phyloP scores from a whole-genome alignment of 2,113 vertebrate genomes.

The Lophius piscatorius region DNA sequence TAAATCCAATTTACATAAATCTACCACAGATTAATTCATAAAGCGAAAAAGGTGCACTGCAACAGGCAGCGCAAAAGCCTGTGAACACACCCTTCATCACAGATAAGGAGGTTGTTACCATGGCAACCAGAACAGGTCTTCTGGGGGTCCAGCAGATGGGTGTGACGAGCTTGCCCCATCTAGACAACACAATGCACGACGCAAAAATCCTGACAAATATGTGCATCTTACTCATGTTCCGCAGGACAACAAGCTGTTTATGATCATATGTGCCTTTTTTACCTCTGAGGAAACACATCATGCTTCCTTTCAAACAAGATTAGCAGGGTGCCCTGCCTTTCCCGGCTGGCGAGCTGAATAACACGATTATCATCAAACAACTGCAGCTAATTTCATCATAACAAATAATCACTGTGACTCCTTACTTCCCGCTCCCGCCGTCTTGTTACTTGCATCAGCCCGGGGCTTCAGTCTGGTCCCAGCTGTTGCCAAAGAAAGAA shows the following conservation, averaged over 20 bases:
- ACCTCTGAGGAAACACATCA: no score
- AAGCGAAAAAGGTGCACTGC: no score
- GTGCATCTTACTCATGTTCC: not conserved
- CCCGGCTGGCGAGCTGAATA: constrained; percentile 5
- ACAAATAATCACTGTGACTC: no score
- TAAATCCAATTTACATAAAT: no score
- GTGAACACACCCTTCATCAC: constrained; percentile 37
- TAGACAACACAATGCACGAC: constrained; percentile 10
- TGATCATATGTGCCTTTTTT: no score
- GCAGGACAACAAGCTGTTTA: no score
- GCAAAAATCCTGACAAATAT: constrained; percentile 1
- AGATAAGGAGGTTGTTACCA: constrained; percentile 50
- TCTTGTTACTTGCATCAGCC: not conserved
- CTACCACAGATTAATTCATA: no score
- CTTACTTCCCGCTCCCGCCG: not conserved
- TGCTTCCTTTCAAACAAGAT: constrained; percentile 41
- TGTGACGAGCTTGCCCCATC: constrained; percentile 27
- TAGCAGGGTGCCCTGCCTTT: constrained; percentile 4
- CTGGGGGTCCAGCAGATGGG: constrained; percentile 42
- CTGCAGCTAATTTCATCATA: constrained; percentile 47
- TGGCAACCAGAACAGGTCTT: constrained; percentile 54
- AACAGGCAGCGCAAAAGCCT: no score
- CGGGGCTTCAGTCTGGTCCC: constrained; percentile 43
- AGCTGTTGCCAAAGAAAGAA: constrained; percentile 66
- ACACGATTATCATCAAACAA: constrained; percentile 42